Conservation (phyloP, 2,888 invertebrate species). For the Invenusta paracnida region DNA sequence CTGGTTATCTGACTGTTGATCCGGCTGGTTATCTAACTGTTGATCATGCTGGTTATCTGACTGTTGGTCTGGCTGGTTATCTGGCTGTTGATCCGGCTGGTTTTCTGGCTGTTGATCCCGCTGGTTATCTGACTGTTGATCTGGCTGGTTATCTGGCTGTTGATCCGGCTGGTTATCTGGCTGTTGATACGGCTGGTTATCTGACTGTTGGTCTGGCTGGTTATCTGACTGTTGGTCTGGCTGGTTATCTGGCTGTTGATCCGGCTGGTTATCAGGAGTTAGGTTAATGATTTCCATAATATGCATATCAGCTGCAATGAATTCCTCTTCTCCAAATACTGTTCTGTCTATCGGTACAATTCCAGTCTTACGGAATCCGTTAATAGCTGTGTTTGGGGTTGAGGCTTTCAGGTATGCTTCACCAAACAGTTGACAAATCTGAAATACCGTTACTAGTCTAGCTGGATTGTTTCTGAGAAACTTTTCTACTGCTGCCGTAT, state of each 20-base stretch:
- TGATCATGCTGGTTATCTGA: not conserved
- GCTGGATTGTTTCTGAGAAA: constrained; percentile 1
- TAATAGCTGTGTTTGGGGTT: not conserved
- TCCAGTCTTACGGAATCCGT: not conserved
- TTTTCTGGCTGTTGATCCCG: not conserved
- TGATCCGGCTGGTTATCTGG: not conserved
- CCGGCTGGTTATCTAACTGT: not conserved
- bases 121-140: not conserved
- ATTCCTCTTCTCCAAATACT: constrained; percentile 1
- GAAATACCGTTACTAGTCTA: not conserved
- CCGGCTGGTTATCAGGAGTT: not conserved
- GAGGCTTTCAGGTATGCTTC: not conserved
- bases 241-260: not conserved
- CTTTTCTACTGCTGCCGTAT: not conserved
- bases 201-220: not conserved
- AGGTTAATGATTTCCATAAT: not conserved
- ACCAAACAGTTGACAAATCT: not conserved
- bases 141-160: not conserved
- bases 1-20: not conserved
- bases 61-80: not conserved
- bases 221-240: not conserved
- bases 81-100: not conserved
- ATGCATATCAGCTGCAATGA: constrained; percentile 2
- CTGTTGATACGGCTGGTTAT: not conserved
- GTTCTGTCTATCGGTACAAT: not conserved